These are phyloP conservation scores for Epinephelus fuscoguttatus DNA, from an alignment of 2,113 vertebrate species.

Conservation along the genomic window DNA sequence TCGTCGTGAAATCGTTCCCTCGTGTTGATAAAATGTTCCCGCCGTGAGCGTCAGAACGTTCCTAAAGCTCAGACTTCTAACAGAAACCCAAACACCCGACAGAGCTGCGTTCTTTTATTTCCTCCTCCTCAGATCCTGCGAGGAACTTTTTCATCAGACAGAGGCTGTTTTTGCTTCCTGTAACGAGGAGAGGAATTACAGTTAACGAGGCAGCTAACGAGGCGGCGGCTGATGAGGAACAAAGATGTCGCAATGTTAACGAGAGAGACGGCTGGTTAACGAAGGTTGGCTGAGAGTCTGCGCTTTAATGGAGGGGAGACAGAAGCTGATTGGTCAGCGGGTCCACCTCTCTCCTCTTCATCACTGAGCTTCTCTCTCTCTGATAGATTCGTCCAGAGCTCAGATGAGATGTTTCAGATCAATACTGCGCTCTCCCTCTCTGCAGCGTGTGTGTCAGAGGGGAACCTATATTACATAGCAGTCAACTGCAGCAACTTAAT, in stretches of 20 bases:
- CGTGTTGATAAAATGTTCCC: background rate
- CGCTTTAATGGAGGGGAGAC: constrained; percentile 3
- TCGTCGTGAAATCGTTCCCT: background rate
- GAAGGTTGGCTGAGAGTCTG: constrained; percentile 18
- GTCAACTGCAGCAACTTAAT: constrained; percentile 38
- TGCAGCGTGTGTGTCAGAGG: constrained; percentile 50
- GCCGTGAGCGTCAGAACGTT: background rate
- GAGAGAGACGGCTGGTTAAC: constrained; percentile 27
- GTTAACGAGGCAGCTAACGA: constrained; percentile 55
- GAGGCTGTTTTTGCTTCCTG: constrained; percentile 14
- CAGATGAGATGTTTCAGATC: constrained; percentile 65
- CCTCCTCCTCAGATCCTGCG: background rate
- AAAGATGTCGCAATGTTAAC: constrained; percentile 17
- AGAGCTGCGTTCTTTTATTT: background rate
- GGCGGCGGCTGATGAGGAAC: constrained; percentile 8
- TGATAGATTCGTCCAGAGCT: constrained; percentile 42
- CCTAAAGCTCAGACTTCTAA: background rate
- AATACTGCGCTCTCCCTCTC: constrained; percentile 50
- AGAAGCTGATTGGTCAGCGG: constrained; percentile 26
- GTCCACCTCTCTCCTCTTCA: background rate
- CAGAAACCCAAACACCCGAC: background rate
- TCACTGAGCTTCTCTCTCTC: background rate
- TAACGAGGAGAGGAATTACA: constrained; percentile 47
- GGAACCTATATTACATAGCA: constrained; percentile 53
- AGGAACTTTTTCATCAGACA: constrained; percentile 25